phyloP scores from a whole-genome alignment of 2,797 vertebrate species.

The Mormyrus proboscirostris region DNA sequence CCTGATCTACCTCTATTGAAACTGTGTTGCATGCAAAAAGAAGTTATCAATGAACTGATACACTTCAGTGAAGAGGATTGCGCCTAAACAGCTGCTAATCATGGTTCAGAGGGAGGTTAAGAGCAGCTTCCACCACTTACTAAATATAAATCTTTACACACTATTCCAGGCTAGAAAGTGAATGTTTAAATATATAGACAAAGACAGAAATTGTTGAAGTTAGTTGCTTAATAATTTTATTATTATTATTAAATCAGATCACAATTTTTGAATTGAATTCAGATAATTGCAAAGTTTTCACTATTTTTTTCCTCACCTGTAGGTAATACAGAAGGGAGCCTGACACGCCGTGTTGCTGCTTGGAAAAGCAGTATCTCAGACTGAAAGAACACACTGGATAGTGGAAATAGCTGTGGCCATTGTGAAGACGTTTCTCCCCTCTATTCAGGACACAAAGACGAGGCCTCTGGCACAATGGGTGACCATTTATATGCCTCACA shows the following conservation, averaged over 20 bases:
- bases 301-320: background rate
- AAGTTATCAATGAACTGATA: background rate
- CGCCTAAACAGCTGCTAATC: background rate
- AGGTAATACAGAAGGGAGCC: background rate
- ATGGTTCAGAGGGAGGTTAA: background rate
- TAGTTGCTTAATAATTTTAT: background rate
- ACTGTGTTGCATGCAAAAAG: background rate
- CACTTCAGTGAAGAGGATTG: background rate
- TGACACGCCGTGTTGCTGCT: background rate
- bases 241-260: background rate
- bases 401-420: background rate
- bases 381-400: background rate
- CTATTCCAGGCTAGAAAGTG: background rate
- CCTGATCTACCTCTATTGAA: background rate
- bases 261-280: background rate
- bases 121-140: background rate
- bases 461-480: background rate
- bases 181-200: background rate
- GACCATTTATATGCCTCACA: too few species aligned
- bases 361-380: background rate
- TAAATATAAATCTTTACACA: background rate
- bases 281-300: too few species aligned
- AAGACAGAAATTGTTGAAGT: background rate
- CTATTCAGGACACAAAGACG: background rate
- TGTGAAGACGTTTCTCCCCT: background rate